Evolutionary conservation across 2,888 invertebrate genomes (phyloP), one percentile per base, ranked within the genome.

Genomic region (Stenichneumon culpator): DNA sequence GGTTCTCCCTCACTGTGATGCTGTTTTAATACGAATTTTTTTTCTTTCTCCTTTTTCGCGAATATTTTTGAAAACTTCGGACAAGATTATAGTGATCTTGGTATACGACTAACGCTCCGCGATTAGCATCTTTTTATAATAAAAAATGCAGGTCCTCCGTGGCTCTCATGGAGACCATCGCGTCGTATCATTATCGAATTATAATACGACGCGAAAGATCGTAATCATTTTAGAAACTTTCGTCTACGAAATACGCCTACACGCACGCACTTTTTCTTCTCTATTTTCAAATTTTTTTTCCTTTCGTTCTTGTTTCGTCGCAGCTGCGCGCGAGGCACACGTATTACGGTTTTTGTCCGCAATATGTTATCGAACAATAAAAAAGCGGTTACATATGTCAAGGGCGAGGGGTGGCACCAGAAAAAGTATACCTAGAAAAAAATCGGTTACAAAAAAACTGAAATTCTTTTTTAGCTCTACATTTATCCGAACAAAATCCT

Each of bases 141-240:
- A 92, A 57, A 57, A 25, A 57, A 88, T 69, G 39, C 28, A 50
- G 70, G 70, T 80, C 63, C 36, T 70, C 28, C 25, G 9, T 74
- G 32, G 79, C 16, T 69, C 74, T 65, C 57, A 50, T 60, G 68
- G 82, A 69, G 85, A 83, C 79, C 73, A 90, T 90, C 89, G 70
- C 89, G 90, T 89, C 89, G 88, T 92, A 91, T 93, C 92, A 94
- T 93, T 93, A 93, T 93, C 93, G 90, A 93, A 94, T 94, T 94
- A 93, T 92, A 82, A 86, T 86, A 89, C 88, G 88, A 86, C 87
- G 88, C 87, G 88, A 88, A 92, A 92, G 93, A 93, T 93, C 89
- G 89, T 92, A 92, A 94, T 93, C 93, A 89, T 89, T 83, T 88
- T 87, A 70, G 68, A 89, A 89, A 89, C 87, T 90, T 89, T 92